Evolutionary conservation across 2,113 vertebrate species (phyloP).

Genomic region (Pyrgilauda ruficollis): DNA sequence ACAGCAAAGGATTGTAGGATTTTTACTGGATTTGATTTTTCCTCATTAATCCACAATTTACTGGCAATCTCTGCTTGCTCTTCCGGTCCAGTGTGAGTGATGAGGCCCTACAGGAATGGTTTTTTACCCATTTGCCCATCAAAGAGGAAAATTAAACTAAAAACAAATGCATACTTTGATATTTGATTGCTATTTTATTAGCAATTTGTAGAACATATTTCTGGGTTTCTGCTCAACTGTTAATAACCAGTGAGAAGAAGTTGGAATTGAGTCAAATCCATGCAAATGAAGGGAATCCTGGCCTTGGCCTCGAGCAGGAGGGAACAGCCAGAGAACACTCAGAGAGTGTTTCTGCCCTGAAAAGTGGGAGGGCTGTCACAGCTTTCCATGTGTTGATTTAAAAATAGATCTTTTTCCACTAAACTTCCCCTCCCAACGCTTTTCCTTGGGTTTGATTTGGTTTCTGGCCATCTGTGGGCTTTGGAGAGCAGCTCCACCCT

Average conservation of each 20-base stretch:
- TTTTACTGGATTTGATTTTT: not conserved
- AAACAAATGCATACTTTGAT: not conserved
- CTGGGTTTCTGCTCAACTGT: not conserved
- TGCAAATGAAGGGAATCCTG: not conserved
- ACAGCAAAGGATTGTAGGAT: not conserved
- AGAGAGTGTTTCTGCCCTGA: not conserved
- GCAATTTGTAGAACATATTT: not conserved
- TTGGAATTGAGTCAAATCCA: not conserved
- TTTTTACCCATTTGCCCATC: not conserved
- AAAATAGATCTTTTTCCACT: not conserved
- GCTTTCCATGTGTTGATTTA: not conserved
- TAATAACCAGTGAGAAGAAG: not conserved
- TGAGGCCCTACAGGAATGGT: not conserved
- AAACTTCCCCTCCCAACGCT: not conserved
- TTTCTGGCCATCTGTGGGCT: not conserved
- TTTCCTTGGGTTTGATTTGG: not conserved
- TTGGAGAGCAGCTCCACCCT: not conserved
- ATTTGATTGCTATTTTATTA: not conserved
- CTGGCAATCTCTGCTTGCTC: not conserved
- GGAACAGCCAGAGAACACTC: not conserved
- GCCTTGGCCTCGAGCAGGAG: not conserved
- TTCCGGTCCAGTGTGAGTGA: not conserved
- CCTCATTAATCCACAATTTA: not conserved
- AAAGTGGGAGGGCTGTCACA: not conserved
- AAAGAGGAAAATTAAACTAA: not conserved